Percentiles rank a stretch among this genome's conserved stretches.
Evolutionary conservation across 2,797 vertebrate genomes (phyloP).

Genomic region (Crypturellus tataupa): DNA sequence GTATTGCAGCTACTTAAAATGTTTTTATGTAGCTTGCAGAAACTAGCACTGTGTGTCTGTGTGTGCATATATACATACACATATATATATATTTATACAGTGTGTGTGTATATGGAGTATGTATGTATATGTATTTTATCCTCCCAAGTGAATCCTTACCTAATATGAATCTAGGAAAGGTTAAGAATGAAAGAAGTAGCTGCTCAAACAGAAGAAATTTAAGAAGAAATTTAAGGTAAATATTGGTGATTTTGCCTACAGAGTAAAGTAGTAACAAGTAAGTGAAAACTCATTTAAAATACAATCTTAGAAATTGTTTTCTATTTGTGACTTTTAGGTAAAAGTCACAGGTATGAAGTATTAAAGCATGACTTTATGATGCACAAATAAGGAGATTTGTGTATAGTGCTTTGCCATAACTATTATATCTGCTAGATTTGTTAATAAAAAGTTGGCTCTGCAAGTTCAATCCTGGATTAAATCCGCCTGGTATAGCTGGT

Average conservation of each 20-base stretch:
- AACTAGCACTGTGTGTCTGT: neutral
- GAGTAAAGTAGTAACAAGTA: neutral
- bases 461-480: neutral
- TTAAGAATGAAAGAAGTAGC: neutral
- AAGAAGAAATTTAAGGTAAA: neutral
- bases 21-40: conserved; percentile 59
- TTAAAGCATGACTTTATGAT: neutral
- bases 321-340: neutral
- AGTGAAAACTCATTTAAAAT: neutral
- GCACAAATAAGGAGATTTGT: neutral
- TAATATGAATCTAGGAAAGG: neutral
- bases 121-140: neutral
- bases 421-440: neutral
- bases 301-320: neutral
- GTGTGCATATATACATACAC: neutral
- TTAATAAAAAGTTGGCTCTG: neutral
- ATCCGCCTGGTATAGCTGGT: neutral
- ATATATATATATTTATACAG: neutral
- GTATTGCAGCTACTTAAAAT: conserved; percentile 1
- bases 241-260: neutral
- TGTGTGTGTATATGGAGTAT: no score
- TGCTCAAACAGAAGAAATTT: neutral
- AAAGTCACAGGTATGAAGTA: neutral
- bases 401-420: neutral
- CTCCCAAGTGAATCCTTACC: neutral